Base-by-base conservation (phyloP, 2,797 vertebrate genomes). In the Sebastes itinus region DNA sequence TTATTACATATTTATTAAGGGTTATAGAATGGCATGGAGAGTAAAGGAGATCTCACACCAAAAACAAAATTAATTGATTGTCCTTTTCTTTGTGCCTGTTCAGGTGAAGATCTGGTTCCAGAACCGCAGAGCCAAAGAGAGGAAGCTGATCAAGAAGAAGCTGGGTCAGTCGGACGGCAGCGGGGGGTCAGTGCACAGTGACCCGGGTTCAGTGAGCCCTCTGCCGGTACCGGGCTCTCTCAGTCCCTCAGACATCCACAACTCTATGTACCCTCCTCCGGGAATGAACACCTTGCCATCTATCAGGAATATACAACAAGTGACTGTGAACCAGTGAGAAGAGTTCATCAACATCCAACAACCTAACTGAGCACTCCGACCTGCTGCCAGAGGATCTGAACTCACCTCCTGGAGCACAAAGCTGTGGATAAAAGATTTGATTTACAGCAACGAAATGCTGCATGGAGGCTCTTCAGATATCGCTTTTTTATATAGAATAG, bases 71-170 rank as follows among this genome's bases (percentile, higher is more conserved):
- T 3, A 2, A 8, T 9, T 11, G 6, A 12, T 71, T 55, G 5
- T 5, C 2, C 2, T 22, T 77, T 27, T 75, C 20, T 82, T 72
- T 85, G 6, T 28, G 1, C 2, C 12, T 64, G 80, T 69, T 33
- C 92, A 99, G 98, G 97, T 98, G 67, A 98, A 99, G 94, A 99
- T 99, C 75, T 99, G 97, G 98, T 99, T 99, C 91, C 98, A 99
- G 94, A 98, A 99, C 87, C 97, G 97, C 81, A 94, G 98, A 82
- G 97, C 97, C 2, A 99, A 98, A 86, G 98, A 99, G 83, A 95
- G 97, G 82, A 99, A 99, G 84, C 90, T 99, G 87, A 97, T 98
- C 71, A 98, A 98, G 94, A 98, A 98, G 96, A 98, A 99, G 93
- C 89, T 98, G 91, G 97, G 97, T 6, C 97, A 97, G 93, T 98